Evolutionary conservation across 2,888 invertebrate genomes (phyloP).

Genomic region (Terebella lapidaria): DNA sequence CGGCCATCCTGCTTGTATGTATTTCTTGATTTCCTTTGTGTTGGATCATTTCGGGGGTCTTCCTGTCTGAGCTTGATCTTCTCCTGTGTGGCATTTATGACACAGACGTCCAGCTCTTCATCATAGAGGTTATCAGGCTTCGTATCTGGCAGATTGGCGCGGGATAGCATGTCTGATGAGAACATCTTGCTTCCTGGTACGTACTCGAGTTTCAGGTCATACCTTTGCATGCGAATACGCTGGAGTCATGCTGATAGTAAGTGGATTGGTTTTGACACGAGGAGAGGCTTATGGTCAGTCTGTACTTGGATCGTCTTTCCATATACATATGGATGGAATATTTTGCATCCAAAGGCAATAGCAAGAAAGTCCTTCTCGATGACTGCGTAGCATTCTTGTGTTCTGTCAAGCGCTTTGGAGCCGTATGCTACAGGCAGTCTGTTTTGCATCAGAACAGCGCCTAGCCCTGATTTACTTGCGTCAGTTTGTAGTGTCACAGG

Average conservation of each 20-base stretch:
- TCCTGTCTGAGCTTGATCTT: no score
- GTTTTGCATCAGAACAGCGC: constrained; percentile 24
- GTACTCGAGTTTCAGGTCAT: background rate
- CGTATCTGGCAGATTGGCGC: constrained; percentile 11
- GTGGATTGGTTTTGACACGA: no score
- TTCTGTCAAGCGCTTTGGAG: constrained; percentile 22
- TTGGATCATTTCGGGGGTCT: no score
- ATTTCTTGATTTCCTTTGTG: no score
- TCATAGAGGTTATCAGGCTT: no score
- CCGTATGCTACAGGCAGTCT: constrained; percentile 23
- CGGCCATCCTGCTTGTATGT: no score
- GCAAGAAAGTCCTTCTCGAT: no score
- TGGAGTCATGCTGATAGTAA: no score
- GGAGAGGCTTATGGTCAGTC: constrained; percentile 17
- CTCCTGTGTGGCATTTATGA: no score
- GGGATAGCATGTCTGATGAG: constrained; percentile 25
- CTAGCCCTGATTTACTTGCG: constrained; percentile 24
- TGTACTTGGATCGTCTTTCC: no score
- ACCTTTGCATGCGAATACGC: background rate
- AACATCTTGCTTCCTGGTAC: constrained; percentile 11
- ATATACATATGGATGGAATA: constrained; percentile 25
- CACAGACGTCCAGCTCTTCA: no score
- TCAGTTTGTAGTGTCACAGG: constrained; percentile 24
- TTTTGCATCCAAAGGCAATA: constrained; percentile 21
- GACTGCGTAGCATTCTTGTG: constrained; percentile 24